These are phyloP conservation scores for Sinopyrophorus schimmeli DNA, from an alignment of 2,888 invertebrate species.

Conservation along the genomic window DNA sequence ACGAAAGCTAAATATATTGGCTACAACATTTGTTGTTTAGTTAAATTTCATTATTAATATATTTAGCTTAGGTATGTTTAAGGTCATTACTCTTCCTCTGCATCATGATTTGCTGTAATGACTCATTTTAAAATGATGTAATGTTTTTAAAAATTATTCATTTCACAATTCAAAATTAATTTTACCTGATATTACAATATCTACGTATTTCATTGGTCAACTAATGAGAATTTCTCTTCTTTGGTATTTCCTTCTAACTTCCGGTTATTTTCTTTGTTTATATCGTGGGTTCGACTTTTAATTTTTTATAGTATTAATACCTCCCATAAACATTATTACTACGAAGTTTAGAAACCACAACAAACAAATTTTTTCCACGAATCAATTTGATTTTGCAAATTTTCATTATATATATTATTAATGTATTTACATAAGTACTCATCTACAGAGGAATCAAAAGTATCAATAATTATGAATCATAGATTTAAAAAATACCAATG, in stretches of 20 bases:
- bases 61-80: slow-evolving; percentile 24
- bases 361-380: not conserved
- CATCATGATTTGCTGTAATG: slow-evolving; percentile 20
- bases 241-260: not conserved
- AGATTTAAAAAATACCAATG: no score
- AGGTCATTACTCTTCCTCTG: slow-evolving; percentile 25
- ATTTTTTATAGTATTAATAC: no score
- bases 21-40: slow-evolving; percentile 16
- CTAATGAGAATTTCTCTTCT: slow-evolving; percentile 3
- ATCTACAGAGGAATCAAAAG: no score
- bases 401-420: no score
- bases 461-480: no score
- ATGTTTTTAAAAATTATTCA: slow-evolving; percentile 14
- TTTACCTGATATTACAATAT: slow-evolving; percentile 6
- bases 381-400: slow-evolving; percentile 5
- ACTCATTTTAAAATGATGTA: slow-evolving; percentile 21
- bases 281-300: not conserved
- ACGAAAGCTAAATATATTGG: slow-evolving; percentile 20
- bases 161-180: slow-evolving; percentile 7
- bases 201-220: not conserved
- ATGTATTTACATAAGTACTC: no score
- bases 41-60: slow-evolving; percentile 23
- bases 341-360: no score
- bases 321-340: no score
- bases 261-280: not conserved